Conservation (phyloP, 2,888 invertebrate species). For the Gibbula magus region DNA sequence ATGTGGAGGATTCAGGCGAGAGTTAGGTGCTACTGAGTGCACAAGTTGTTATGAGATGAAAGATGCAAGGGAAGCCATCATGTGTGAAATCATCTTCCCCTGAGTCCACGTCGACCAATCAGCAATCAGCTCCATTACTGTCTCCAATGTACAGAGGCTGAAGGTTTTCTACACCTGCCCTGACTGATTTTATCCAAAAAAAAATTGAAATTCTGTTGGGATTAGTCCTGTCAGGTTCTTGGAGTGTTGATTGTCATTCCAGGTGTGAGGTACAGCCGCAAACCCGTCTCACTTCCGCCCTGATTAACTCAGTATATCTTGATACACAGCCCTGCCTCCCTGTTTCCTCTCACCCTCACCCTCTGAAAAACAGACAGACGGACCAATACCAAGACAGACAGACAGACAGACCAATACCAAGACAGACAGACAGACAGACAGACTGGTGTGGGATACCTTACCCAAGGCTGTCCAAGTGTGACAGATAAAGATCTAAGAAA, state of each 20-base stretch:
- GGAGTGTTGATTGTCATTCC: not conserved
- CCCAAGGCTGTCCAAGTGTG: not conserved
- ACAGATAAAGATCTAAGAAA: slow-evolving; percentile 8
- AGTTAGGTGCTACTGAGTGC: too few species aligned
- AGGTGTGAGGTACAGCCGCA: slow-evolving; percentile 1
- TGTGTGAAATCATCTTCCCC: not conserved
- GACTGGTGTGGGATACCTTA: not conserved
- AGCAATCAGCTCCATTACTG: too few species aligned
- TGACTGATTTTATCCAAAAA: slow-evolving; percentile 4
- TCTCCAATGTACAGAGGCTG: not conserved
- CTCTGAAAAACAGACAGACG: too few species aligned
- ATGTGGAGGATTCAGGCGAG: too few species aligned
- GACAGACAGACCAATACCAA: too few species aligned
- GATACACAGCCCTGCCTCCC: too few species aligned
- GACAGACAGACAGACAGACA: too few species aligned
- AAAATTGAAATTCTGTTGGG: not conserved
- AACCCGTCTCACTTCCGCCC: too few species aligned
- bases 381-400: too few species aligned
- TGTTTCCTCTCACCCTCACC: too few species aligned
- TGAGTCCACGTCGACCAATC: not conserved
- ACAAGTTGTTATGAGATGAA: too few species aligned
- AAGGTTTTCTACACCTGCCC: not conserved
- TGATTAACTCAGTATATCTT: too few species aligned
- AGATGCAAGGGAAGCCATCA: not conserved
- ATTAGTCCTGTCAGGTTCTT: slow-evolving; percentile 9